Evolutionary conservation across 2,888 invertebrate genomes (phyloP).

Genomic region (Erynnis tages): DNA sequence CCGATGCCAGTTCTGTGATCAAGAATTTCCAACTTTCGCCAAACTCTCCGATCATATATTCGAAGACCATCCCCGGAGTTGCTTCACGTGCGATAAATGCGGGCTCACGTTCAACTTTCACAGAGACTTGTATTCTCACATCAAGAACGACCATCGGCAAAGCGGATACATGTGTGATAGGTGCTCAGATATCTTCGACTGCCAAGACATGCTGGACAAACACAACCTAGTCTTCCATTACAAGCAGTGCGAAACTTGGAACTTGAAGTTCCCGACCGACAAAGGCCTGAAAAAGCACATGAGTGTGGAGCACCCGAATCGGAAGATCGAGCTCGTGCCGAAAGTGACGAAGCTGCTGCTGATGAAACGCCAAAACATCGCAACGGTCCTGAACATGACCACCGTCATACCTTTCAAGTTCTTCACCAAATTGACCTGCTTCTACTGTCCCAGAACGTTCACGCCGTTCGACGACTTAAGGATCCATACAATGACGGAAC

Average conservation of each 20-base stretch:
- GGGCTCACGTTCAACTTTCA: conserved; percentile 58
- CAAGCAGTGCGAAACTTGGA: conserved; percentile 56
- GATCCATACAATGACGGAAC: conserved; percentile 53
- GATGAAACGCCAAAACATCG: conserved; percentile 53
- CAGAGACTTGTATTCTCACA: conserved; percentile 53
- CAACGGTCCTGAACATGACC: conserved; percentile 60
- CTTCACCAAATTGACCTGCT: conserved; percentile 61
- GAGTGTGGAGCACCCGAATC: not conserved
- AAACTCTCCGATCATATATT: conserved; percentile 60
- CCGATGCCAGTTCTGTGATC: conserved; percentile 54
- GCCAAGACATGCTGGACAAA: conserved; percentile 40
- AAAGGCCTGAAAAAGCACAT: conserved; percentile 45
- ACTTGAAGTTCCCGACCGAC: conserved; percentile 47
- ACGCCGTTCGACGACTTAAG: conserved; percentile 52
- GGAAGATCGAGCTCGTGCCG: not conserved
- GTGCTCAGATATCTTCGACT: conserved; percentile 50
- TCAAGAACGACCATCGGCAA: conserved; percentile 50
- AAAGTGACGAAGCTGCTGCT: conserved; percentile 32
- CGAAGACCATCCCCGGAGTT: conserved; percentile 52
- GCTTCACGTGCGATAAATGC: conserved; percentile 61
- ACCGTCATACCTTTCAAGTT: conserved; percentile 67
- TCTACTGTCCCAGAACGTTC: conserved; percentile 64
- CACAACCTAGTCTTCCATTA: conserved; percentile 54
- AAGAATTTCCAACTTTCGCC: conserved; percentile 56
- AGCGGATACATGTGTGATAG: conserved; percentile 59